These are phyloP conservation scores for Stratiolaelaps scimitus DNA, from an alignment of 1,140 invertebrate genomes.

Conservation along the genomic window DNA sequence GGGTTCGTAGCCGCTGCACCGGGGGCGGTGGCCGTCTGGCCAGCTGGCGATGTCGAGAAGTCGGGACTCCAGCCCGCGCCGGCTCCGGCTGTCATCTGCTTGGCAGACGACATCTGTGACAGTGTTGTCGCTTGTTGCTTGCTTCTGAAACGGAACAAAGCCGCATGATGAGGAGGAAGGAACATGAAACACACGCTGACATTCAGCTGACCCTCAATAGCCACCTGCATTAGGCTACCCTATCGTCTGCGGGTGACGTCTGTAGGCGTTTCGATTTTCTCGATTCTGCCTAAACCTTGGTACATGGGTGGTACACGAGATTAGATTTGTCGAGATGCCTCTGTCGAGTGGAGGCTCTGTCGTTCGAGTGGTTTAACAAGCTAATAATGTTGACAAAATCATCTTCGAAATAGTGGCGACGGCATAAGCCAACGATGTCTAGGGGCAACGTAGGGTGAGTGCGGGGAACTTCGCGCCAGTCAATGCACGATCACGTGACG, in stretches of 20 bases:
- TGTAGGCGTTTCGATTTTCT: background rate
- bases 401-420: no score
- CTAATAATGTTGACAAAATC: no score
- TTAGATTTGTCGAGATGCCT: background rate
- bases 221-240: background rate
- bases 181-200: no score
- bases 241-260: background rate
- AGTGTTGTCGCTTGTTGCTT: slow-evolving; percentile 19
- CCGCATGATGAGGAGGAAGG: background rate
- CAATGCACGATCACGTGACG: no score
- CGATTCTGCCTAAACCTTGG: background rate
- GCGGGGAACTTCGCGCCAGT: no score
- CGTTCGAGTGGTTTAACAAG: no score
- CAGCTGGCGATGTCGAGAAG: background rate
- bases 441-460: no score
- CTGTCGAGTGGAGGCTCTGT: no score
- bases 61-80: slow-evolving; percentile 21
- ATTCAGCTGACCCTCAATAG: background rate
- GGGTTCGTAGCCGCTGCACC: background rate
- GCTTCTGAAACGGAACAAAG: background rate
- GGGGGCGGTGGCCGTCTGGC: background rate
- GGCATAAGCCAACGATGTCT: no score
- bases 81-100: slow-evolving; percentile 25
- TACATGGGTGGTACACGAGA: background rate
- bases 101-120: slow-evolving; percentile 24